phyloP scores from a whole-genome alignment of 2,888 invertebrate genomes.

The Drosophila melanosoma region DNA sequence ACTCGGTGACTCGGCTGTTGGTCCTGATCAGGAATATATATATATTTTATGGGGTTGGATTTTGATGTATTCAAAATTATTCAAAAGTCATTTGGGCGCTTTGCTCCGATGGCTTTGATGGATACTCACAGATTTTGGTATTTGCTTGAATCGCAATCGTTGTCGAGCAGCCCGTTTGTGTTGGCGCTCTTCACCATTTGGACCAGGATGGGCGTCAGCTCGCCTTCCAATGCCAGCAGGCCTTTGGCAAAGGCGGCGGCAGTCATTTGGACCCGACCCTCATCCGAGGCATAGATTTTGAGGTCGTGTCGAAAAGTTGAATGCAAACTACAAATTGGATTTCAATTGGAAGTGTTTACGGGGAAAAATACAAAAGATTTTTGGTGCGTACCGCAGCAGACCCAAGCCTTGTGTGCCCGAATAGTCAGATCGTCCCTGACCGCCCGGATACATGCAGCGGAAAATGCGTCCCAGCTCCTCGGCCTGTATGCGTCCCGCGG shows the following conservation, averaged over 20 bases:
- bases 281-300: slow-evolving; percentile 99
- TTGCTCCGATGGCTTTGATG: neutral
- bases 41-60: too few species aligned
- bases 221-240: slow-evolving; percentile 97
- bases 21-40: too few species aligned
- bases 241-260: slow-evolving; percentile 99
- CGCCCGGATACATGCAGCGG: slow-evolving; percentile 99
- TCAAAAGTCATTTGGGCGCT: neutral
- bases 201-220: slow-evolving; percentile 98
- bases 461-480: slow-evolving; percentile 99
- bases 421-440: slow-evolving; percentile 96
- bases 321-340: slow-evolving; percentile 88
- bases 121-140: slow-evolving; percentile 95
- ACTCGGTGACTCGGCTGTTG: too few species aligned
- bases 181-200: slow-evolving; percentile 99
- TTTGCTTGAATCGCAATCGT: slow-evolving; percentile 98
- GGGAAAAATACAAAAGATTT: rapidly evolving
- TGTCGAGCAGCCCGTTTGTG: slow-evolving; percentile 98
- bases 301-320: slow-evolving; percentile 99
- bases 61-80: neutral
- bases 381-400: slow-evolving; percentile 88
- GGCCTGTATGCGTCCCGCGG: slow-evolving; percentile 98
- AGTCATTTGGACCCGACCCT: slow-evolving; percentile 99
- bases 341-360: neutral
- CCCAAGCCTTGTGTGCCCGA: slow-evolving; percentile 98